phyloP scores from a whole-genome alignment of 1,140 invertebrate species.

The Dufourea novaeangliae region DNA sequence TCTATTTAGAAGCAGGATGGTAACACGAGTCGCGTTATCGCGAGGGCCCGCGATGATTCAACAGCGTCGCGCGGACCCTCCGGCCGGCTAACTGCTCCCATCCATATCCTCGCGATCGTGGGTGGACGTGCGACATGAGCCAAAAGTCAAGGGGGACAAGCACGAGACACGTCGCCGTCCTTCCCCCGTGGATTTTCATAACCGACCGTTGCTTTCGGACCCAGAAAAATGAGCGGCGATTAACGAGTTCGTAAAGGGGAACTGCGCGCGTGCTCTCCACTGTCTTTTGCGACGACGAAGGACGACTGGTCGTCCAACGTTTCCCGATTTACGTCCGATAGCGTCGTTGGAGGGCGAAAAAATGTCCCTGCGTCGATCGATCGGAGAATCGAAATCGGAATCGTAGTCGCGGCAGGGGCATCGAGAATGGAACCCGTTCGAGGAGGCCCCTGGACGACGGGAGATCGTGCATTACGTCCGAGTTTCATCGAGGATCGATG shows the following conservation, averaged over 20 bases:
- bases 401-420: slow-evolving; percentile 8
- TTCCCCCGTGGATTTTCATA: slow-evolving; percentile 64
- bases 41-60: slow-evolving; percentile 66
- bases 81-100: slow-evolving; percentile 75
- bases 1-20: neutral
- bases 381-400: slow-evolving; percentile 16
- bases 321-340: no score
- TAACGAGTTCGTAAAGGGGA: neutral
- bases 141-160: slow-evolving; percentile 74
- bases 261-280: no score
- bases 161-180: slow-evolving; percentile 69
- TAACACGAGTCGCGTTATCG: slow-evolving; percentile 19
- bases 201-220: slow-evolving; percentile 49
- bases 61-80: slow-evolving; percentile 66
- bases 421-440: slow-evolving; percentile 33
- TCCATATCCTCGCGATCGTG: slow-evolving; percentile 76
- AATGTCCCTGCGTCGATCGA: slow-evolving; percentile 7
- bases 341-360: no score
- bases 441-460: slow-evolving; percentile 40
- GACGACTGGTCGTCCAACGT: no score
- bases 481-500: slow-evolving; percentile 58
- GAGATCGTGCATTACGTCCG: slow-evolving; percentile 66
- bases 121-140: slow-evolving; percentile 79
- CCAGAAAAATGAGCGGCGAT: slow-evolving; percentile 41
- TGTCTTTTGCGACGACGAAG: no score